Evolutionary conservation across 2,797 vertebrate species (phyloP).

Genomic region (Gymnothorax reevesii): DNA sequence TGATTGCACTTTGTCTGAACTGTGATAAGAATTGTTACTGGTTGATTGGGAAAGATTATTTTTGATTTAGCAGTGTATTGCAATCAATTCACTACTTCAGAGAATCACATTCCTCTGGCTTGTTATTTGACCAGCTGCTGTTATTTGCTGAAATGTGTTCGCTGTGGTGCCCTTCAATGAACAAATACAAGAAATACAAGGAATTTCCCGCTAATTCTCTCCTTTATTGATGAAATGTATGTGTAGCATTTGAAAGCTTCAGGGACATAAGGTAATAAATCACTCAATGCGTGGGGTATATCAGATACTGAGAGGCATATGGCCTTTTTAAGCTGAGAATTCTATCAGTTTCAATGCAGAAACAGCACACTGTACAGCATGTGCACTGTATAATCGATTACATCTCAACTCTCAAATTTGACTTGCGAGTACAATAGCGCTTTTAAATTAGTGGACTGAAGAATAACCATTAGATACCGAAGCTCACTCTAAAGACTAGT

Average conservation of each 20-base stretch:
- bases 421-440: neutral
- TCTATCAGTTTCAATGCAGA: neutral
- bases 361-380: neutral
- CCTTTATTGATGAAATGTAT: neutral
- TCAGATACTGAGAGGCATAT: neutral
- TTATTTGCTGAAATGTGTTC: neutral
- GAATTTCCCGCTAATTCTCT: neutral
- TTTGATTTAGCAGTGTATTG: conserved; percentile 6
- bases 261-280: neutral
- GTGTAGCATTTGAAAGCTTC: neutral
- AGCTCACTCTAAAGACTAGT: too few species aligned
- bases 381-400: neutral
- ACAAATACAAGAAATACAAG: neutral
- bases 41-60: neutral
- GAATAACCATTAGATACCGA: neutral
- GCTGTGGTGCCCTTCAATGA: neutral
- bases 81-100: neutral
- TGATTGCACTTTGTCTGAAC: neutral
- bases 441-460: neutral
- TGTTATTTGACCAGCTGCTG: neutral
- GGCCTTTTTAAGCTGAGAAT: neutral
- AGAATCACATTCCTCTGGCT: neutral
- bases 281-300: neutral
- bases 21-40: neutral
- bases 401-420: neutral